These are phyloP conservation scores for Aricia agestis DNA, from an alignment of 1,140 invertebrate species.

Conservation along the genomic window DNA sequence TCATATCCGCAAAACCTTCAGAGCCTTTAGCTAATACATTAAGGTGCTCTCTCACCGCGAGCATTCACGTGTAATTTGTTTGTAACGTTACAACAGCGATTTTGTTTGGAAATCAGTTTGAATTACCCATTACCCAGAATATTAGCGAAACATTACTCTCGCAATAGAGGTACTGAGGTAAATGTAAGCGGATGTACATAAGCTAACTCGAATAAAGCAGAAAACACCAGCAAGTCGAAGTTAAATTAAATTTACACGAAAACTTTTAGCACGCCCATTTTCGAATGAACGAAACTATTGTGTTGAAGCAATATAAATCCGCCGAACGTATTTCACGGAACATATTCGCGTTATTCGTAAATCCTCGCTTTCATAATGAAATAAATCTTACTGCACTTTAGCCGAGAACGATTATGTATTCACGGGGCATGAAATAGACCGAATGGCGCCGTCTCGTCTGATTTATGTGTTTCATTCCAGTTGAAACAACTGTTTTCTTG, in stretches of 20 bases:
- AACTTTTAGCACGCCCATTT: not conserved
- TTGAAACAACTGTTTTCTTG: slow-evolving; percentile 51
- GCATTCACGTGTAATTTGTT: no score
- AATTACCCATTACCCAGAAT: not conserved
- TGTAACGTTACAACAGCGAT: not conserved
- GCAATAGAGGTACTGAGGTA: not conserved
- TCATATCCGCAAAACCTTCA: not conserved
- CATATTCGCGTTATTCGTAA: slow-evolving; percentile 8
- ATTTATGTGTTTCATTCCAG: slow-evolving; percentile 65
- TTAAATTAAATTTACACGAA: not conserved
- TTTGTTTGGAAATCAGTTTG: not conserved
- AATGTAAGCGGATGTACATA: not conserved
- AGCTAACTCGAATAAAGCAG: not conserved
- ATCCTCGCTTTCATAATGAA: slow-evolving; percentile 15
- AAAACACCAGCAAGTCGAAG: not conserved
- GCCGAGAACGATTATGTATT: slow-evolving; percentile 44
- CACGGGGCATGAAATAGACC: slow-evolving; percentile 53
- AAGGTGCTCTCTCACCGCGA: no score
- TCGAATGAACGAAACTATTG: slow-evolving; percentile 7
- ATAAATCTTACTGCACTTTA: slow-evolving; percentile 30
- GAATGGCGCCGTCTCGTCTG: slow-evolving; percentile 54
- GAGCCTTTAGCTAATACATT: not conserved
- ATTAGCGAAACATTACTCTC: not conserved
- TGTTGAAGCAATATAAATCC: slow-evolving; percentile 4
- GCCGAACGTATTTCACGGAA: not conserved